phyloP scores from a whole-genome alignment of 2,888 invertebrate genomes.

The Diaphora mendica region DNA sequence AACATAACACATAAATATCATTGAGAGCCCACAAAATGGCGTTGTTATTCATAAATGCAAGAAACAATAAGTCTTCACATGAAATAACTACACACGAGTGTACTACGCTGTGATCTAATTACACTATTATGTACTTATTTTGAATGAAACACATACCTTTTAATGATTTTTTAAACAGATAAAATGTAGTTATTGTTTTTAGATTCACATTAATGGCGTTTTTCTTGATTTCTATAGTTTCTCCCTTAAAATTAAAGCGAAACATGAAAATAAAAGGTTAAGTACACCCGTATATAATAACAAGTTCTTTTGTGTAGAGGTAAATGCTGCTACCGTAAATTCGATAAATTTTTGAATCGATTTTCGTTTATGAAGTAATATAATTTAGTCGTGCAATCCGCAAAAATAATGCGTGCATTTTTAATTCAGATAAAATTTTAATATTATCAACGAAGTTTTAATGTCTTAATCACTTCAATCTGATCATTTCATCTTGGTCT shows the following conservation, averaged over 20 bases:
- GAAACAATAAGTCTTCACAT: constrained; percentile 78
- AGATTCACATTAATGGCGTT: constrained; percentile 57
- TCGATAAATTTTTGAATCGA: constrained; percentile 5
- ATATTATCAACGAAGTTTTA: background rate
- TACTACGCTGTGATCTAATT: constrained; percentile 75
- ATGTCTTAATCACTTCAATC: background rate
- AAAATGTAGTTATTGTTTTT: constrained; percentile 43
- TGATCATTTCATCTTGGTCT: background rate
- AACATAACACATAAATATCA: constrained; percentile 53
- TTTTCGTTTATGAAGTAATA: background rate
- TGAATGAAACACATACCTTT: constrained; percentile 78
- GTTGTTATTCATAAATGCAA: constrained; percentile 70
- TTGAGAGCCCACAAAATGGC: constrained; percentile 73
- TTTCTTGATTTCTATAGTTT: constrained; percentile 63
- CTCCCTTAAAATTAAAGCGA: constrained; percentile 71
- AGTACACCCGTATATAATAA: constrained; percentile 76
- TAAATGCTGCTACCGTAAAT: constrained; percentile 12
- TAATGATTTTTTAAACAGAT: constrained; percentile 48
- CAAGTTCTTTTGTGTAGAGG: constrained; percentile 67
- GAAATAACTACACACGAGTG: constrained; percentile 81
- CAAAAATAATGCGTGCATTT: background rate
- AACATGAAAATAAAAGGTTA: constrained; percentile 79
- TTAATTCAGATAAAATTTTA: too few relatives aligned
- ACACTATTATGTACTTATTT: constrained; percentile 64
- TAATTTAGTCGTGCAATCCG: background rate